Base-by-base conservation (phyloP, 37 sponge, comb jelly and placozoan species). In the Cladorhizidae sp. region DNA sequence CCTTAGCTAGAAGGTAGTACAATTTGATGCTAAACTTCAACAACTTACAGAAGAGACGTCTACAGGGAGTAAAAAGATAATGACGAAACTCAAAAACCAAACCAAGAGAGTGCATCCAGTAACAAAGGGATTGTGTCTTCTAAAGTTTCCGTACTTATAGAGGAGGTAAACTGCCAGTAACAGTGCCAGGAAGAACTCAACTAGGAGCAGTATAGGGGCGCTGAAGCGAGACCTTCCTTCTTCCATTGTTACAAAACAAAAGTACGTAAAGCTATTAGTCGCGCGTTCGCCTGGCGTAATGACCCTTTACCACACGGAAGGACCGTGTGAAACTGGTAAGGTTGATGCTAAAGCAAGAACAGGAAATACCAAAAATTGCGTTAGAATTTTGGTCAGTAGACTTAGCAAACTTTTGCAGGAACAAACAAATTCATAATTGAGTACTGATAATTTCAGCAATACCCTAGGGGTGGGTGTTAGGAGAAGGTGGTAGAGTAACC, bases 71-170 rank as follows among this genome's bases (percentile, higher is more conserved):
- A 98, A 83, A 63, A 91, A 95, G 40, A 98, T 86, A 42, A 93
- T 91, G 68, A 93, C 73, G 52, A 98, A 97, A 25, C 93, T 95
- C 31, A 97, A 72, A 61, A 92, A 97, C 98, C 98, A 97, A 62
- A 95, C 73, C 23, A 81, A 38, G 42, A 97, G 76, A 7, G 92
- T 92, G 42, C 70, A 78, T 25, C 74, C 83, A 23, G 94, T 90
- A 2, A 89, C 95, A 42, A 93, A 72, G 18, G 83, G 82, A 57
- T 98, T 90, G 59, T 96, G 96, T 28, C 64, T 88, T 57, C 78
- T 74, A 25, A 93, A 64, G 83, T 98, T 73, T 18, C 94, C 94
- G 77, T 95, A 96, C 38, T 84, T 69, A 75, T 93, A 84, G 39
- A 93, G 70, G 25, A 94, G 81, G 37, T 76, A 87, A 35, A 88